Conservation (phyloP, 2,113 vertebrate species). For the Notarius quadriscutis region DNA sequence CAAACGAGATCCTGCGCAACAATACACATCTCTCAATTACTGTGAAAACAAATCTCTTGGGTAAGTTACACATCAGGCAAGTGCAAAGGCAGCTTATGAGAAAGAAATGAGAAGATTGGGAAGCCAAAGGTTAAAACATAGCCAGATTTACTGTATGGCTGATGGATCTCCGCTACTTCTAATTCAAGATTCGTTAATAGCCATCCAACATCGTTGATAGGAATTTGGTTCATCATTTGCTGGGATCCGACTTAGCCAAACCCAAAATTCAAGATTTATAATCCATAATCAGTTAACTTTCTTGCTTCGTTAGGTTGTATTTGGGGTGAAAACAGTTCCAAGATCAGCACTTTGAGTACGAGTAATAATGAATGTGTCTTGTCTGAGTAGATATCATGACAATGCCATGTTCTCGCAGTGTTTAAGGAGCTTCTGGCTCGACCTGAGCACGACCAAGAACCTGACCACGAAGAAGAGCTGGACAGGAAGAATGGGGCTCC, state of each 20-base stretch:
- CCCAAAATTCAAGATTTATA: neutral
- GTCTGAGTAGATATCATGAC: neutral
- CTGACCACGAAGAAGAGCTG: constrained; percentile 82
- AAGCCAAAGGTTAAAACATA: neutral
- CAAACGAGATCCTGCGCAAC: constrained; percentile 97
- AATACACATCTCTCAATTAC: constrained; percentile 98
- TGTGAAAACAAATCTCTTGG: constrained; percentile 99
- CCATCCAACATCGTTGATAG: neutral
- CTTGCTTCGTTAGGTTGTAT: neutral
- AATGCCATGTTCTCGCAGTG: constrained; percentile 67
- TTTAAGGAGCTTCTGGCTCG: constrained; percentile 94
- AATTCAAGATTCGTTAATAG: neutral
- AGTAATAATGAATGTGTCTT: neutral
- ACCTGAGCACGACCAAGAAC: constrained; percentile 81
- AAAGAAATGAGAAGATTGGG: neutral
- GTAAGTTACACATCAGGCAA: constrained; percentile 65
- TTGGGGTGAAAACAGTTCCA: neutral
- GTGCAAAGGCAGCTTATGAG: neutral
- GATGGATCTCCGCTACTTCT: neutral
- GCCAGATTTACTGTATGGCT: neutral
- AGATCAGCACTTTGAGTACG: neutral
- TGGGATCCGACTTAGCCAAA: neutral
- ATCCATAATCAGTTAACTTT: neutral
- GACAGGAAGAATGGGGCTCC: constrained; percentile 93
- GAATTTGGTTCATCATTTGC: neutral